Percentiles rank a stretch among this genome's conserved stretches.
phyloP scores from a whole-genome alignment of 2,888 invertebrate genomes.

The Allygus modestus region DNA sequence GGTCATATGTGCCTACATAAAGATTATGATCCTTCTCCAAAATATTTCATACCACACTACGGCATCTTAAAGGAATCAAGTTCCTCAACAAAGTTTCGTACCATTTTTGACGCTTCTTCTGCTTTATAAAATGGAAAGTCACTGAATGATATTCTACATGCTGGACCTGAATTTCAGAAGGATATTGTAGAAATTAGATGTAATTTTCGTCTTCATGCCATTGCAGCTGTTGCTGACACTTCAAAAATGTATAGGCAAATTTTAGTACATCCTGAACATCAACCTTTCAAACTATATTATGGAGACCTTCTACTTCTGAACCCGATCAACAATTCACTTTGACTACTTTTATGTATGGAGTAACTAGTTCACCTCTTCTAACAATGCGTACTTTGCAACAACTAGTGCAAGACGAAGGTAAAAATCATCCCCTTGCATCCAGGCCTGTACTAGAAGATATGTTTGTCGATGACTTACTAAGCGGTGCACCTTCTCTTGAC shows the following conservation, averaged over 20 bases:
- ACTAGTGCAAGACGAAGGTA: conserved; percentile 27
- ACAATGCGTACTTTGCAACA: conserved; percentile 1
- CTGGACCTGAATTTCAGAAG: neutral
- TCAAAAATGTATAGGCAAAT: conserved; percentile 28
- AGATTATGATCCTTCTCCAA: no score
- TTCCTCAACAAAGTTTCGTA: neutral
- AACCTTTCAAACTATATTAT: conserved; percentile 25
- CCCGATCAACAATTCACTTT: neutral
- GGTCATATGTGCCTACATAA: no score
- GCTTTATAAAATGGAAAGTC: neutral
- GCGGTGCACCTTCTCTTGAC: neutral
- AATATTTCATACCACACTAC: no score
- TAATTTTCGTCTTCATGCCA: neutral
- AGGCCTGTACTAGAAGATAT: neutral
- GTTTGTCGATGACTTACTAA: conserved; percentile 30
- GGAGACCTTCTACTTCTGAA: neutral
- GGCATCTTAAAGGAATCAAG: no score
- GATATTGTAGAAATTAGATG: neutral
- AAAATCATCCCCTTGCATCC: neutral
- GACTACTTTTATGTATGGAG: conserved; percentile 1
- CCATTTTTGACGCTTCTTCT: neutral
- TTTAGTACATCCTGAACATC: conserved; percentile 3
- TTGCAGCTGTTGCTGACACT: neutral
- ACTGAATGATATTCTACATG: neutral
- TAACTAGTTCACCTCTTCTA: conserved; percentile 3